phyloP scores from a whole-genome alignment of 92 coral and sea anemone genomes.

The Epizoanthus illoricatus region DNA sequence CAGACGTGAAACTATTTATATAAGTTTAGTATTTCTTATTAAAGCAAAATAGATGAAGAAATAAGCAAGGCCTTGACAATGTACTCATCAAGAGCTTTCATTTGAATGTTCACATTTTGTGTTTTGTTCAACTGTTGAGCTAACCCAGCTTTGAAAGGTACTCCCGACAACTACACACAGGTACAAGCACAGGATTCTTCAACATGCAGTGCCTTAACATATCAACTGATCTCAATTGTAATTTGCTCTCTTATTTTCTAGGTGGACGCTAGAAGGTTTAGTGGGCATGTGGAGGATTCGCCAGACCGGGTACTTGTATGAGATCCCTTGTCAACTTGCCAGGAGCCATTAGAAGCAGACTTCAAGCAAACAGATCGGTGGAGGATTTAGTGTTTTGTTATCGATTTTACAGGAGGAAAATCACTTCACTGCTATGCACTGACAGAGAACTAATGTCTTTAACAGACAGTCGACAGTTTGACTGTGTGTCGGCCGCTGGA shows the following conservation, averaged over 20 bases:
- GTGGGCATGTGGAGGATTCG: background rate
- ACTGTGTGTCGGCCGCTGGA: background rate
- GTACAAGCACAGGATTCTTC: background rate
- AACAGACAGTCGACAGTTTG: background rate
- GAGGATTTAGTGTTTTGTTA: background rate
- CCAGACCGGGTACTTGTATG: background rate
- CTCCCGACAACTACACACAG: too few species aligned
- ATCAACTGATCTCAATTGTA: background rate
- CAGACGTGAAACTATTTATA: too few species aligned
- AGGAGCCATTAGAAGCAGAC: background rate
- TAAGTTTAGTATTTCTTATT: too few species aligned
- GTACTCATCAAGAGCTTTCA: too few species aligned
- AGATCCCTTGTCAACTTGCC: background rate
- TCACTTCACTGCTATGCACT: background rate
- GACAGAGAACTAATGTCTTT: background rate
- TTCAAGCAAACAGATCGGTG: conserved; percentile 1
- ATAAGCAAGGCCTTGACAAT: too few species aligned
- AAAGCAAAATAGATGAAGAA: too few species aligned
- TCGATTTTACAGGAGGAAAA: background rate
- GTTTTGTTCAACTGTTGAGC: too few species aligned
- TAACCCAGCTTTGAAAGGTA: too few species aligned
- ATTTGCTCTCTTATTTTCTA: background rate
- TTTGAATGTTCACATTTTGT: background rate
- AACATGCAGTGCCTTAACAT: background rate
- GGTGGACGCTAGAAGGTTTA: conserved; percentile 10